Evolutionary conservation across 1,140 invertebrate species (phyloP).

Genomic region (Aphaenogaster floridana): DNA sequence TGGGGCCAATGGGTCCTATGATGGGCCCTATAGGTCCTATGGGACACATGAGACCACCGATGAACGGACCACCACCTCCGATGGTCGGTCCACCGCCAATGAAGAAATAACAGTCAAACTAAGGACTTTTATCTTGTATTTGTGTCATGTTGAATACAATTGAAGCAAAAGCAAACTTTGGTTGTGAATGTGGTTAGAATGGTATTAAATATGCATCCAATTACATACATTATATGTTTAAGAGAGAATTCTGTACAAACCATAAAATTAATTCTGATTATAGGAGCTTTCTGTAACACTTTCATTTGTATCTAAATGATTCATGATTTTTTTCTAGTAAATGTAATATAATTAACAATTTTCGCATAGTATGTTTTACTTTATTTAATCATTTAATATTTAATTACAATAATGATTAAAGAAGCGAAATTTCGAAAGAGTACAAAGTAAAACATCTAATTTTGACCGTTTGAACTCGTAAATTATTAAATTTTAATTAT

Average conservation of each 20-base stretch:
- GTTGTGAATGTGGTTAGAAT: not conserved
- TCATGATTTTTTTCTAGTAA: not conserved
- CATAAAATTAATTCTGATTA: not conserved
- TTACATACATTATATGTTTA: not conserved
- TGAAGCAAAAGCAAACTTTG: not conserved
- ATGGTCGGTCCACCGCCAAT: conserved; percentile 85
- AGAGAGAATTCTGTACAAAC: conserved; percentile 15
- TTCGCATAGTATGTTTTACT: conserved; percentile 16
- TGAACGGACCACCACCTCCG: conserved; percentile 89
- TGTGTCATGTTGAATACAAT: not conserved
- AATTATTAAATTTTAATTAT: conserved; percentile 1
- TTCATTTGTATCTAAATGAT: conserved; percentile 7
- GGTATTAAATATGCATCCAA: not conserved
- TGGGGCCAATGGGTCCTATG: conserved; percentile 92
- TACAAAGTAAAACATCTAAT: not conserved
- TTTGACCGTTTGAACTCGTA: not conserved
- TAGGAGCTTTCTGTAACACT: not conserved
- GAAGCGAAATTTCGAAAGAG: not conserved
- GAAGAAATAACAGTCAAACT: conserved; percentile 85
- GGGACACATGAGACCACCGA: conserved; percentile 88
- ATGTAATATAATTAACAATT: not conserved
- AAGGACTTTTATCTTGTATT: not conserved
- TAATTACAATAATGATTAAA: not conserved
- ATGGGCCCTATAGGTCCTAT: conserved; percentile 91
- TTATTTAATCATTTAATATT: not conserved